phyloP scores from a whole-genome alignment of 2,888 invertebrate species.

The Diaperis boleti region DNA sequence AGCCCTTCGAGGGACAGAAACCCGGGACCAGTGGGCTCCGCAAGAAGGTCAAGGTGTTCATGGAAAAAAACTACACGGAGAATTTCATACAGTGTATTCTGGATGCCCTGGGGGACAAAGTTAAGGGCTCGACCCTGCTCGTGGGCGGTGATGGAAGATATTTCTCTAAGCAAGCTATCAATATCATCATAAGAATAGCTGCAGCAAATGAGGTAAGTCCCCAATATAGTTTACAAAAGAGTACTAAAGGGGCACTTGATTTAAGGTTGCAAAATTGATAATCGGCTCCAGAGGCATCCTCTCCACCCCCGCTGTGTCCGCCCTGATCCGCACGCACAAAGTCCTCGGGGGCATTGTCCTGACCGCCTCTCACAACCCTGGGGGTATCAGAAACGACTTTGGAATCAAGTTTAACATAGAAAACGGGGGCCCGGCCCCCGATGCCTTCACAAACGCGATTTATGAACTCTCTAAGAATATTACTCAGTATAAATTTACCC shows the following conservation, averaged over 20 bases:
- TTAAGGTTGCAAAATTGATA: conserved; percentile 83
- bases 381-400: conserved; percentile 97
- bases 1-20: conserved; percentile 92
- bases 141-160: conserved; percentile 98
- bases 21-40: conserved; percentile 98
- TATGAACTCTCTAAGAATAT: conserved; percentile 84
- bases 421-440: conserved; percentile 98
- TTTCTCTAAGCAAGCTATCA: conserved; percentile 88
- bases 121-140: conserved; percentile 83
- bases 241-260: background rate
- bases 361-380: conserved; percentile 99
- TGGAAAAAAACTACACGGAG: conserved; percentile 92
- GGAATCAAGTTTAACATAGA: conserved; percentile 98
- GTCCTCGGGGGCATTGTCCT: conserved; percentile 94
- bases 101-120: conserved; percentile 78
- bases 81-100: conserved; percentile 97
- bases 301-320: conserved; percentile 97
- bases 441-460: conserved; percentile 88
- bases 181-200: conserved; percentile 90
- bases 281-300: conserved; percentile 95
- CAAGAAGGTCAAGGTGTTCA: conserved; percentile 94
- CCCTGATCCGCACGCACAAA: conserved; percentile 89
- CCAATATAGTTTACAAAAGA: no score
- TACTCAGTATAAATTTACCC: conserved; percentile 82
- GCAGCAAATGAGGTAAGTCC: conserved; percentile 96